A percentile compares a stretch with the other conserved stretches of the same genome.
phyloP scores from a whole-genome alignment of 2,797 vertebrate genomes.

The Agapornis canus region DNA sequence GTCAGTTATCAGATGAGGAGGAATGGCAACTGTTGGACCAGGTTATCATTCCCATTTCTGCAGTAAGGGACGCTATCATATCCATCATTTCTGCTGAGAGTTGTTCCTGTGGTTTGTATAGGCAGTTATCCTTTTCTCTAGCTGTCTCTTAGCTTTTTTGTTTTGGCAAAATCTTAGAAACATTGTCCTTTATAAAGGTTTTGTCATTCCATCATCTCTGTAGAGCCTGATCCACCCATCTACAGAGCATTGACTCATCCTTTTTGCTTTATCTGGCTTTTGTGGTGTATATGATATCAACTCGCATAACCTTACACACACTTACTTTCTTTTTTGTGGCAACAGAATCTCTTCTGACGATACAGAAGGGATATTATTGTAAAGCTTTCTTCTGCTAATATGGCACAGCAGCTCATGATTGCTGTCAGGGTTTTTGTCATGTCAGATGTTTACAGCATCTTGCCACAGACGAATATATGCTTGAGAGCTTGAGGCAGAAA shows the following conservation, averaged over 20 bases:
- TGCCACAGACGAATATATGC: not conserved
- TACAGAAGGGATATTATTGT: not conserved
- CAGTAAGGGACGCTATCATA: not conserved
- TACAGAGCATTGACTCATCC: not conserved
- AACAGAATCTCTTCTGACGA: not conserved
- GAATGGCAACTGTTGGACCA: not conserved
- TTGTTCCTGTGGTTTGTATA: not conserved
- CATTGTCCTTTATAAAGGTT: not conserved
- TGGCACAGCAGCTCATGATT: not conserved
- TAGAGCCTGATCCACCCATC: not conserved
- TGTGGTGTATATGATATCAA: not conserved
- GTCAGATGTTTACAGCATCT: constrained; percentile 12
- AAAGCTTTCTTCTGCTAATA: not conserved
- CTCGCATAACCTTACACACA: not conserved
- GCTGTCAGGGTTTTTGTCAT: not conserved
- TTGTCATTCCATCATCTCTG: not conserved
- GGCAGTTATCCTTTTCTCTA: not conserved
- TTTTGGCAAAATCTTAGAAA: not conserved
- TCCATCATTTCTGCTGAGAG: not conserved
- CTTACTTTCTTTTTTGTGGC: not conserved
- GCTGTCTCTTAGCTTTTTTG: not conserved
- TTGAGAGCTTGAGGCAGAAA: not conserved
- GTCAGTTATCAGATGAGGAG: not conserved
- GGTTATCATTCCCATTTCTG: not conserved
- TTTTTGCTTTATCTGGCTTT: not conserved